phyloP scores from a whole-genome alignment of 2,888 invertebrate species.

The Melieria omissa region DNA sequence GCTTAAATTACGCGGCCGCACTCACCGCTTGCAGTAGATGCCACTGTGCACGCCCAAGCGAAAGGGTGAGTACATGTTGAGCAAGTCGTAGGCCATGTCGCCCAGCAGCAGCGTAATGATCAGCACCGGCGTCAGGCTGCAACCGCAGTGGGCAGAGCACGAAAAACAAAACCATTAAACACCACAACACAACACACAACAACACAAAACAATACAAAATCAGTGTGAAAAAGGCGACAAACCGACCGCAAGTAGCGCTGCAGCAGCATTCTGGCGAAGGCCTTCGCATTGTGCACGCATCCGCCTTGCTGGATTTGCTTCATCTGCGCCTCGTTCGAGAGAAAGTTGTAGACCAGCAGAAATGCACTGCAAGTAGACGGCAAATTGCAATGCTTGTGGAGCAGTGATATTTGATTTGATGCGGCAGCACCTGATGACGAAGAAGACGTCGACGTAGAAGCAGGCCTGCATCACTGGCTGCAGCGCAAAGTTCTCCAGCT shows the following conservation, averaged over 20 bases:
- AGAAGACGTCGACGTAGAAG: constrained; percentile 59
- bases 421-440: constrained; percentile 55
- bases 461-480: constrained; percentile 57
- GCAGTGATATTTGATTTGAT: neutral
- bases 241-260: constrained; percentile 56
- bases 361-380: constrained; percentile 48
- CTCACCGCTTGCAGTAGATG: constrained; percentile 57
- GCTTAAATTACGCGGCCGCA: constrained; percentile 16
- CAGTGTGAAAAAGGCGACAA: neutral
- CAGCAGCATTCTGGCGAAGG: constrained; percentile 51
- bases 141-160: constrained; percentile 33
- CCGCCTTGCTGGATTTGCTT: constrained; percentile 46
- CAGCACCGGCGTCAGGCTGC: constrained; percentile 57
- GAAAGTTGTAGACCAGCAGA: constrained; percentile 54
- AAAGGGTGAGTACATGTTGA: constrained; percentile 56
- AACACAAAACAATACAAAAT: neutral
- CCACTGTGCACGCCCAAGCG: constrained; percentile 53
- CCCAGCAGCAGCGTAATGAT: constrained; percentile 54
- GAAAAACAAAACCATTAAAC: neutral
- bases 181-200: neutral
- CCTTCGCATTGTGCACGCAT: constrained; percentile 46
- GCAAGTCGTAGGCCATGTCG: constrained; percentile 51
- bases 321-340: constrained; percentile 49
- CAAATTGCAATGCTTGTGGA: too few relatives aligned
- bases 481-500: constrained; percentile 49